Conservation (phyloP, 1,140 invertebrate species). For the Tribolium madens region DNA sequence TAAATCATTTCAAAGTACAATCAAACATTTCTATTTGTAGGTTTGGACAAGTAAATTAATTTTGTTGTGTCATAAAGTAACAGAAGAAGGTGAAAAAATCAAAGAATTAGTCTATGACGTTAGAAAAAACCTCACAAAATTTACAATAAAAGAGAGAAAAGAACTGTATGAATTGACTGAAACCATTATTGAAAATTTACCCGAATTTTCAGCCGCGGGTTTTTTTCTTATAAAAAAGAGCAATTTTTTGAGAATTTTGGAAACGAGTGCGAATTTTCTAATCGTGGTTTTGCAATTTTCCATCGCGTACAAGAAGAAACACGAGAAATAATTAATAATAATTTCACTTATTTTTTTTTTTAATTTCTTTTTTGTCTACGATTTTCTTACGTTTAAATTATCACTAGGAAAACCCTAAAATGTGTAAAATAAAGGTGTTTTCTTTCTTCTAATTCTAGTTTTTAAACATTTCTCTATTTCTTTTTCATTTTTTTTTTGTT, state of each 20-base stretch:
- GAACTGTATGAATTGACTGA: neutral
- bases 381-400: neutral
- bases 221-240: neutral
- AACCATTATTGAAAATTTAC: neutral
- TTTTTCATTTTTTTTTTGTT: too few species aligned
- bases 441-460: too few species aligned
- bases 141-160: neutral
- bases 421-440: too few species aligned
- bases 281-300: neutral
- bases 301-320: neutral
- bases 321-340: neutral
- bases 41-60: neutral
- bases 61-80: neutral
- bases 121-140: neutral
- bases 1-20: neutral
- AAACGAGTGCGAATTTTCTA: neutral
- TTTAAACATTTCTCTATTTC: too few species aligned
- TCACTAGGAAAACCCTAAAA: too few species aligned
- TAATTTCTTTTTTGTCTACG: neutral
- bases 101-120: neutral
- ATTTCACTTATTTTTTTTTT: neutral
- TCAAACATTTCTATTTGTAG: neutral
- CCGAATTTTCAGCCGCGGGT: neutral
- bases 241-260: neutral
- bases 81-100: neutral